Evolutionary conservation across 2,797 vertebrate genomes (phyloP), one percentile per base, ranked within the genome.

Genomic region (Lycodopsis pacificus): DNA sequence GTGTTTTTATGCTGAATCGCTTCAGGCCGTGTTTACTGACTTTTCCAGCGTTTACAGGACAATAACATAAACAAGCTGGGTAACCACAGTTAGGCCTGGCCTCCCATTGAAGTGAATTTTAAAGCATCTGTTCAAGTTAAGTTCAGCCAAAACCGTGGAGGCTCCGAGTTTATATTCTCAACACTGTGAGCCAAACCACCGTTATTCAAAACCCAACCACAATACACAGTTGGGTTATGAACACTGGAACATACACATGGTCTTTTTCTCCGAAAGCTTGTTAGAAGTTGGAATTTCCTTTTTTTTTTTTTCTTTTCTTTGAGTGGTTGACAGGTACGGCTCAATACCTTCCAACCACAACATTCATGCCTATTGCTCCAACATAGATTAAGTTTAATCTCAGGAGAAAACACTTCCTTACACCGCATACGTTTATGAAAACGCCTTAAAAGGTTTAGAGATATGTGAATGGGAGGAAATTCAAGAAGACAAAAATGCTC

Each of bases 191-290:
- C 91, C 90, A 94, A 89, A 86, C 92, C 91, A 64, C 86, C 76
- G 87, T 87, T 88, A 90, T 92, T 86, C 84, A 83, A 90, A 89
- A 85, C 76, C 83, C 13, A 59, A 88, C 92, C 91, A 88, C 91
- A 91, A 88, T 77, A 89, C 85, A 80, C 85, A 81, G 73, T 84
- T 81, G 87, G 83, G 71, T 76, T 76, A 77, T 83, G 72, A 87
- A 87, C 88, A 74, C 85, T 89, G 81, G 77, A 92, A 87, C 86
- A 87, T 81, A 89, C 91, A 93, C 88, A 89, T 70, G 68, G 32
- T 76, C 36, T 67, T 90, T 49, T 89, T 77, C 77, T 82, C 56
- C 80, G 65, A 77, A 74, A 84, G 72, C 73, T 81, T 81, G 69
- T 78, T 73, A 62, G 51, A 81, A 68, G 53, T 71, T 80, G 80